Evolutionary conservation across 2,113 vertebrate species (phyloP), one percentile per base, ranked within the genome.

Genomic region (Apodemus speciosus): DNA sequence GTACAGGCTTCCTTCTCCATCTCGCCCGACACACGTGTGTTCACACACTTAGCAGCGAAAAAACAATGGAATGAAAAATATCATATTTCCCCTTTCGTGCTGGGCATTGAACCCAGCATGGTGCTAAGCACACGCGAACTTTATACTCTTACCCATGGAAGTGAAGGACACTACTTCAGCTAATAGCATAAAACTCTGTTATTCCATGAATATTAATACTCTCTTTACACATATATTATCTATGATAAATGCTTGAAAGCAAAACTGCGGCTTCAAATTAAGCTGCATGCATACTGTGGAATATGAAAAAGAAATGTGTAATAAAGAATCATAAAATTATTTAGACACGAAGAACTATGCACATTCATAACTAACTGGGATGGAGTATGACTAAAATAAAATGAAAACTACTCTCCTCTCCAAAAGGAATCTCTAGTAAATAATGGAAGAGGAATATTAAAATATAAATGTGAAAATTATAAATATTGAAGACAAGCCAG

Each of bases 281-380:
- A 71, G 38, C 79, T 62, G 56, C 38, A 13, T 20, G 15, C 27
- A 6, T 40, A 51, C 49, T 13, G n/a, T 76, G 83, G 80, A 72
- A 64, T 72, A 85, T 60, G 56, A 60, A 85, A 71, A 87, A 51
- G 25, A 49, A 20, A 25, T 11, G 14, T 46, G 32, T 21, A 66
- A 51, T 66, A 93, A 84, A 21, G 21, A 89, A 75, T 38, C 43
- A 68, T 71, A 71, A 88, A 71, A 81, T 51, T 76, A 89, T 56
- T 38, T 84, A n/a, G 25, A 53, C 13, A 30, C 35, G n/a, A n/a
- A 80, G 56, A 88, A 58, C 71, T 90, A 62, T 21, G 79, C 72
- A 46, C 66, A 58, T 66, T 92, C 64, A 56, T 87, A 83, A 89
- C 84, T 21, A 84, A 81, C 35, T 68, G 87, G n/a, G 7, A 71